These are phyloP conservation scores for Apostichopus leukothele DNA, from an alignment of 53 echinoderm and acorn worm species.

Conservation along the genomic window DNA sequence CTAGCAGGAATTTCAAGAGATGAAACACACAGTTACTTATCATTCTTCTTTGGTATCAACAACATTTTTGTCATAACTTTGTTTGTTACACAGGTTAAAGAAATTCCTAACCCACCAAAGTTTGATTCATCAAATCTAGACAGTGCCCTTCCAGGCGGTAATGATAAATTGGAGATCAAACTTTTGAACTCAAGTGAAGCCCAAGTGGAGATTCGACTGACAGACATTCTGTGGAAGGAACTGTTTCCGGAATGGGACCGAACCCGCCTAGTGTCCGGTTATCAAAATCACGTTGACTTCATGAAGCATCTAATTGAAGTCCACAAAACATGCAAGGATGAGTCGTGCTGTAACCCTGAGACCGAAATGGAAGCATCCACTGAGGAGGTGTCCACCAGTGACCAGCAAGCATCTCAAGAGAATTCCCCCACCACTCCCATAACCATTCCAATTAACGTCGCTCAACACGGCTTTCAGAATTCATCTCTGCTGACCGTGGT, in stretches of 20 bases:
- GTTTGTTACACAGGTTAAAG: constrained; percentile 13
- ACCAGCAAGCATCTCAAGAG: no score
- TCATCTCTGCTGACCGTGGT: constrained; percentile 33
- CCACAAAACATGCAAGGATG: constrained; percentile 18
- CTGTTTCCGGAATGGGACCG: constrained; percentile 40
- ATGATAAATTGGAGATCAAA: constrained; percentile 28
- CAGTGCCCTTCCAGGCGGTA: constrained; percentile 11
- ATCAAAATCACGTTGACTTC: constrained; percentile 40
- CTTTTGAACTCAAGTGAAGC: constrained; percentile 36
- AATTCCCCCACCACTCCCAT: not conserved
- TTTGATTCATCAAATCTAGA: constrained; percentile 1
- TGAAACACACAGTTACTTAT: no score
- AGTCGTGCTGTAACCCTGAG: not conserved
- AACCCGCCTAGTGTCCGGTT: constrained; percentile 26
- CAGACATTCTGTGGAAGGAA: constrained; percentile 41
- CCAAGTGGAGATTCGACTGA: constrained; percentile 36
- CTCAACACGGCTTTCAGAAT: constrained; percentile 33
- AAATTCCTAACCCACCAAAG: constrained; percentile 5
- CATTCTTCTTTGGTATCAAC: not conserved
- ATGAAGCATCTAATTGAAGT: constrained; percentile 40
- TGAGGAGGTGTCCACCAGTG: not conserved
- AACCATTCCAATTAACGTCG: constrained; percentile 29
- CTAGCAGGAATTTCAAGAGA: no score
- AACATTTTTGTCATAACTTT: not conserved
- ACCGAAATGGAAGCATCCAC: not conserved